Evolutionary conservation across 2,797 vertebrate genomes (phyloP).

Genomic region (Cottoperca gobio): DNA sequence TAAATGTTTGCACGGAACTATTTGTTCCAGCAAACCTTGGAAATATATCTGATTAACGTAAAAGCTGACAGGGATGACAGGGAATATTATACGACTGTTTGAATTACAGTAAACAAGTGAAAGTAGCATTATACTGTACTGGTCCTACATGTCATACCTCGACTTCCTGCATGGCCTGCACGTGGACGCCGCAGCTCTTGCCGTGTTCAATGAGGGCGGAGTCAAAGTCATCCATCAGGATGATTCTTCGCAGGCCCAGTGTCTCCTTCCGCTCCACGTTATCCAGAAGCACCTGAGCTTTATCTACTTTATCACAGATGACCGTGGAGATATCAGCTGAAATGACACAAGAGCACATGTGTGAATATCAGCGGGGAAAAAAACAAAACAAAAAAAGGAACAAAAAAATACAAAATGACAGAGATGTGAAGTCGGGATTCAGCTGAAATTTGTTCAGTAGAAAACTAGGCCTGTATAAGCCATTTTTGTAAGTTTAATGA

Average conservation of each 20-base stretch:
- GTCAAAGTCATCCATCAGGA: constrained; percentile 94
- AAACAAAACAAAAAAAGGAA: constrained; percentile 27
- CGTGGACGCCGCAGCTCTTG: constrained; percentile 85
- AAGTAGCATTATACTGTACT: not conserved
- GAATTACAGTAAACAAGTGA: not conserved
- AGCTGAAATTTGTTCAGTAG: not conserved
- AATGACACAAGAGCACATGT: constrained; percentile 57
- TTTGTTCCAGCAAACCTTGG: not conserved
- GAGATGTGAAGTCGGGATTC: not conserved
- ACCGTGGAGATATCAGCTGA: constrained; percentile 95
- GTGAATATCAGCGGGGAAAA: constrained; percentile 43
- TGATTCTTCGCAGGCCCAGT: constrained; percentile 87
- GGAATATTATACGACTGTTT: not conserved
- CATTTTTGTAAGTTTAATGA: not conserved
- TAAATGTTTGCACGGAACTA: no score
- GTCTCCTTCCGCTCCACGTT: constrained; percentile 92
- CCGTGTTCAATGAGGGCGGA: constrained; percentile 86
- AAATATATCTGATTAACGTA: not conserved
- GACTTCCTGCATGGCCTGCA: constrained; percentile 90
- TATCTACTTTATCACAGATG: constrained; percentile 94
- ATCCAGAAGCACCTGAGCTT: constrained; percentile 90
- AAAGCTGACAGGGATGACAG: not conserved
- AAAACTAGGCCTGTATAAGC: not conserved
- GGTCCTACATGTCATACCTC: constrained; percentile 83
- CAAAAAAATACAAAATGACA: constrained; percentile 18